phyloP scores from a whole-genome alignment of 2,113 vertebrate genomes.

The Catharus bicknelli region DNA sequence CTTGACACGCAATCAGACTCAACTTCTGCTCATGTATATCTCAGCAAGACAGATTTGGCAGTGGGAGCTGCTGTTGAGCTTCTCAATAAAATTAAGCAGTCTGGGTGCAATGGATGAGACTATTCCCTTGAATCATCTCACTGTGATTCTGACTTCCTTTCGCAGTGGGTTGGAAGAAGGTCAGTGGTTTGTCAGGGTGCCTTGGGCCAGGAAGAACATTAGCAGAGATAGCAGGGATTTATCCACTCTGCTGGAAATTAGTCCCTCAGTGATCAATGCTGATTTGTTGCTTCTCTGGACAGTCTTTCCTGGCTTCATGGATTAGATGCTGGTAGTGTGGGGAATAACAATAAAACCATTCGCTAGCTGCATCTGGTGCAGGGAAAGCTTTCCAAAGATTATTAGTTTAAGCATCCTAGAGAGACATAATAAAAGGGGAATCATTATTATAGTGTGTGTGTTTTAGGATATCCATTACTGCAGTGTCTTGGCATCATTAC shows the following conservation, averaged over 20 bases:
- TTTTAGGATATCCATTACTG: slow-evolving; percentile 44
- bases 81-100: slow-evolving; percentile 59
- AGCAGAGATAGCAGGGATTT: slow-evolving; percentile 38
- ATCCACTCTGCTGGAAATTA: slow-evolving; percentile 53
- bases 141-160: slow-evolving; percentile 48
- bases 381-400: slow-evolving; percentile 53
- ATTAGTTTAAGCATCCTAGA: slow-evolving; percentile 56
- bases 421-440: slow-evolving; percentile 51
- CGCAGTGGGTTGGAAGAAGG: background rate
- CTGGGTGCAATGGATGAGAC: slow-evolving; percentile 50
- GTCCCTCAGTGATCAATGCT: slow-evolving; percentile 51
- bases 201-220: slow-evolving; percentile 62
- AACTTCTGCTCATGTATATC: slow-evolving; percentile 30
- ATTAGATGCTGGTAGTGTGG: slow-evolving; percentile 41
- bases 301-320: slow-evolving; percentile 48
- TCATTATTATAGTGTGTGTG: slow-evolving; percentile 18
- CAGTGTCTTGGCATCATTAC: slow-evolving; percentile 28
- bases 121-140: slow-evolving; percentile 51
- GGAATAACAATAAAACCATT: slow-evolving; percentile 52
- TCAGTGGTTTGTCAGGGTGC: slow-evolving; percentile 28
- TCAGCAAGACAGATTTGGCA: slow-evolving; percentile 52
- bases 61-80: slow-evolving; percentile 23
- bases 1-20: slow-evolving; percentile 26
- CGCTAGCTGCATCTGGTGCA: slow-evolving; percentile 52
- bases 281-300: slow-evolving; percentile 54